Evolutionary conservation across 2,888 invertebrate species (phyloP).

Genomic region (Mythimna ferrago): DNA sequence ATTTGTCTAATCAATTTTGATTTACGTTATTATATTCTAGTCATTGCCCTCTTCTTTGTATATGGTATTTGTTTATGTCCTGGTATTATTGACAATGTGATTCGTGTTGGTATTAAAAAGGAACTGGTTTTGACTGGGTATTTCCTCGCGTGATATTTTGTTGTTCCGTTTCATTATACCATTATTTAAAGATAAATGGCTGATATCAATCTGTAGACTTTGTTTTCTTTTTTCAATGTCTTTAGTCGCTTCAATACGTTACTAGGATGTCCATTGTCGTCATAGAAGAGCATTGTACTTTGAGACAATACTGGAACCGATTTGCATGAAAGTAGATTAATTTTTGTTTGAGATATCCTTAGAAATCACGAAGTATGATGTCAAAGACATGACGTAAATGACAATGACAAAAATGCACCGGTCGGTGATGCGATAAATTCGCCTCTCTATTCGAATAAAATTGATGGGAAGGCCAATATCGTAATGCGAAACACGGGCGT

Average conservation of each 20-base stretch:
- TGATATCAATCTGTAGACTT: conserved; percentile 49
- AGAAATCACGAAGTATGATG: conserved; percentile 27
- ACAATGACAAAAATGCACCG: conserved; percentile 65
- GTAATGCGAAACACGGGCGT: conserved; percentile 83
- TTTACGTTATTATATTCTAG: conserved; percentile 34
- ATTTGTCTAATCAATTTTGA: conserved; percentile 46
- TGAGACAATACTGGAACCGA: conserved; percentile 28
- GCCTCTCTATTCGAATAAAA: conserved; percentile 77
- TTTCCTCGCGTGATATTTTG: conserved; percentile 57
- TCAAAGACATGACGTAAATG: conserved; percentile 41
- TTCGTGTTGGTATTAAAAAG: conserved; percentile 37
- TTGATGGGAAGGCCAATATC: conserved; percentile 85
- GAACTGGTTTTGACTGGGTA: conserved; percentile 43
- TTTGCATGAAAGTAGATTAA: conserved; percentile 12
- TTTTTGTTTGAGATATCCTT: conserved; percentile 10
- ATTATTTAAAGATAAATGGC: conserved; percentile 53
- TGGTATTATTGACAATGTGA: conserved; percentile 38
- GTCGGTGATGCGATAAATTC: conserved; percentile 66
- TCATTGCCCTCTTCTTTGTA: conserved; percentile 39
- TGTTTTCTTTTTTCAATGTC: conserved; percentile 29
- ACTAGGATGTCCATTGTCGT: conserved; percentile 17
- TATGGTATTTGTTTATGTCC: conserved; percentile 44
- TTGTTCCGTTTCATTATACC: conserved; percentile 54
- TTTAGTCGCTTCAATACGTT: conserved; percentile 21
- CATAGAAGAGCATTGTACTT: conserved; percentile 21